Conservation (phyloP, 2,113 vertebrate genomes). For the Marcusenius ussheri region DNA sequence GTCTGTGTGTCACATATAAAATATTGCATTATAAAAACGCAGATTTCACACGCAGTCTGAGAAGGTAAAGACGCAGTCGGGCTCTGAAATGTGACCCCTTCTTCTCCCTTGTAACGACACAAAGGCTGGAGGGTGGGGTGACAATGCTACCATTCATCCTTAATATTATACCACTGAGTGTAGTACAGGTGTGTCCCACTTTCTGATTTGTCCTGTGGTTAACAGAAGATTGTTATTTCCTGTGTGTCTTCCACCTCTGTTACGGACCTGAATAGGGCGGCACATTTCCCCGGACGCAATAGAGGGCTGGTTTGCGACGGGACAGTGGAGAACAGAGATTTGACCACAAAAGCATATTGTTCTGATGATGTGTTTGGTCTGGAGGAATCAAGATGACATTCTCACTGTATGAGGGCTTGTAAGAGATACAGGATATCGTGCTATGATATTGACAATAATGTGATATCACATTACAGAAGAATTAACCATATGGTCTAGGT, state of each 20-base stretch:
- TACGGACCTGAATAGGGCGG: background rate
- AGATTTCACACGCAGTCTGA: background rate
- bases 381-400: background rate
- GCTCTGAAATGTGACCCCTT: constrained; percentile 6
- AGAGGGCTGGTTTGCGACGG: background rate
- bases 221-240: constrained; percentile 1
- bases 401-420: background rate
- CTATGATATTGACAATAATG: background rate
- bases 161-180: background rate
- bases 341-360: constrained; percentile 9
- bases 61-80: background rate
- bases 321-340: background rate
- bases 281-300: background rate
- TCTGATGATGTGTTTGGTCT: background rate
- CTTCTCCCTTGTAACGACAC: background rate
- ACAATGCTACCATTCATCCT: constrained; percentile 7
- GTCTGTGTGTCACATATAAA: background rate
- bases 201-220: constrained; percentile 14
- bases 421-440: background rate
- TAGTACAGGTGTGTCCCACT: constrained; percentile 4
- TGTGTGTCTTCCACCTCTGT: background rate
- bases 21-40: background rate
- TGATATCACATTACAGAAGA: background rate
- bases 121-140: background rate
- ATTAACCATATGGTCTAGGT: background rate